Conservation (phyloP, 35 echinoderm and acorn worm genomes). For the Heliocidaris erythrogramma region DNA sequence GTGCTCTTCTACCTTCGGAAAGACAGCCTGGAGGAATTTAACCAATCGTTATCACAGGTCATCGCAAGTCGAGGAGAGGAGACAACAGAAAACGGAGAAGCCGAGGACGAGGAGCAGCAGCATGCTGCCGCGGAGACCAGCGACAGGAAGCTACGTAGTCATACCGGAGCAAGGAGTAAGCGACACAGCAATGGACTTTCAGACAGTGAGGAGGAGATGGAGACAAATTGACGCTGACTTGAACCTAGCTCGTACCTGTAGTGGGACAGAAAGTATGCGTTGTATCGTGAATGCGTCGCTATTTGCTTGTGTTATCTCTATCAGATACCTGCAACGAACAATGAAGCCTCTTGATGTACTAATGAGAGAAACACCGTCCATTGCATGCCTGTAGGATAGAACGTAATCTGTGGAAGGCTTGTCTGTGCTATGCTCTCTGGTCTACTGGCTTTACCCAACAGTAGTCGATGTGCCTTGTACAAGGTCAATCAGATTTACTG, state of each 20-base stretch:
- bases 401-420: neutral
- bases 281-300: neutral
- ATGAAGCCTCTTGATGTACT: neutral
- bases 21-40: conserved; percentile 61
- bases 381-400: conserved; percentile 1
- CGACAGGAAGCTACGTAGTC: conserved; percentile 21
- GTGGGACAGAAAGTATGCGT: neutral
- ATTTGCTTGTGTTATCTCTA: neutral
- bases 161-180: conserved; percentile 32
- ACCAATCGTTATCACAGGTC: conserved; percentile 36
- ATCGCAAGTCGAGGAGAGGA: conserved; percentile 35
- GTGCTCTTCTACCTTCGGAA: conserved; percentile 93
- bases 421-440: neutral
- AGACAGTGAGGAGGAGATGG: conserved; percentile 83
- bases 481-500: neutral
- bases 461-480: too few species aligned
- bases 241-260: neutral
- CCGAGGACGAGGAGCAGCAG: conserved; percentile 51
- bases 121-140: conserved; percentile 46
- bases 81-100: conserved; percentile 15
- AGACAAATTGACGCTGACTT: conserved; percentile 70
- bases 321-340: neutral
- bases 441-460: neutral
- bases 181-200: conserved; percentile 48
- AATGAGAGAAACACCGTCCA: neutral